Conservation (phyloP, 2,113 vertebrate species). For the Dicentrarchus labrax region DNA sequence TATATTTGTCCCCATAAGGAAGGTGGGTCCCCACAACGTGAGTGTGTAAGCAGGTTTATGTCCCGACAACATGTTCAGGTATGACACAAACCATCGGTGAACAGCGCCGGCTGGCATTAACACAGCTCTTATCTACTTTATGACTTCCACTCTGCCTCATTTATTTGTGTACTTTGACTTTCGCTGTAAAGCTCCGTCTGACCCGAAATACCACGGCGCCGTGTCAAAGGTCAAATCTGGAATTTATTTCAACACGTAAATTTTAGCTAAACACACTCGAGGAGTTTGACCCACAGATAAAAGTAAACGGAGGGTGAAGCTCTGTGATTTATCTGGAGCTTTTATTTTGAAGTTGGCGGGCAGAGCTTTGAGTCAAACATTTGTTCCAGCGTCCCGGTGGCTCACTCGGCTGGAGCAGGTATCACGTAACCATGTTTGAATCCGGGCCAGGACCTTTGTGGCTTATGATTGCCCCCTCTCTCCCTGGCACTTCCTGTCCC, state of each 20-base stretch:
- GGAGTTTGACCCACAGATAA: slow-evolving; percentile 53
- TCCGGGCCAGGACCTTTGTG: slow-evolving; percentile 40
- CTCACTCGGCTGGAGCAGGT: slow-evolving; percentile 19
- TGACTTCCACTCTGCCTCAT: slow-evolving; percentile 75
- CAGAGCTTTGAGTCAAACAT: background rate
- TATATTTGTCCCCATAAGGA: background rate
- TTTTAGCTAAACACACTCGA: slow-evolving; percentile 30
- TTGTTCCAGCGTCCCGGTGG: slow-evolving; percentile 3
- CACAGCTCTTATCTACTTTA: slow-evolving; percentile 75
- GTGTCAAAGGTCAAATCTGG: slow-evolving; percentile 74
- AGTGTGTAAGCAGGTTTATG: background rate
- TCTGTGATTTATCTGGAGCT: slow-evolving; percentile 16
- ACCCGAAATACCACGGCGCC: slow-evolving; percentile 13
- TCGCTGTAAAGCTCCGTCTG: slow-evolving; percentile 60
- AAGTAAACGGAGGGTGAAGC: slow-evolving; percentile 35
- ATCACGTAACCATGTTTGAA: slow-evolving; percentile 41
- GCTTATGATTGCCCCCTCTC: slow-evolving; percentile 18
- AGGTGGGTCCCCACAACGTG: background rate
- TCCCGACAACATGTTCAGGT: background rate
- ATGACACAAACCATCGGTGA: slow-evolving; percentile 8
- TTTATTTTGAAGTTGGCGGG: slow-evolving; percentile 8
- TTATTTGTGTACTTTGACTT: slow-evolving; percentile 83
- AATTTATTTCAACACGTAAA: slow-evolving; percentile 62
- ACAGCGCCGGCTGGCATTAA: slow-evolving; percentile 35
- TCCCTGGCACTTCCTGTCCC: slow-evolving; percentile 46